Percentiles rank a stretch among this genome's conserved stretches.
These are phyloP conservation scores for Aleiodes alternator DNA, from an alignment of 2,888 invertebrate species.

Conservation along the genomic window DNA sequence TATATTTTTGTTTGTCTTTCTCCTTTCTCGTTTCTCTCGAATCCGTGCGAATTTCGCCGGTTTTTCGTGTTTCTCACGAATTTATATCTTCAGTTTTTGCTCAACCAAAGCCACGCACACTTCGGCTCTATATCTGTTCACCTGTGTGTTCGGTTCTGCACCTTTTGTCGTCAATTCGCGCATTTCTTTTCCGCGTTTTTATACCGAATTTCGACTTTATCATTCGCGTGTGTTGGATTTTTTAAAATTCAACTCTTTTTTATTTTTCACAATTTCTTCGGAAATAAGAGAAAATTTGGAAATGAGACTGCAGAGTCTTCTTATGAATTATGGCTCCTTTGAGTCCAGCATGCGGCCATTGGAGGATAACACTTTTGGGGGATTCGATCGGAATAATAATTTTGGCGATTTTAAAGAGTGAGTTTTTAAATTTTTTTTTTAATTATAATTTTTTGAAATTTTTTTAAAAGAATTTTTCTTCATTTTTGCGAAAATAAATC, in stretches of 20 bases:
- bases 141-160: neutral
- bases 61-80: neutral
- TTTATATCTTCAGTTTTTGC: conserved; percentile 14
- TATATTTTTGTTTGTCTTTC: neutral
- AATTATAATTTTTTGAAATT: neutral
- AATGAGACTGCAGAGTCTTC: conserved; percentile 26
- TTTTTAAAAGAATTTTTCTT: neutral
- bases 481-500: neutral
- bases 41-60: neutral
- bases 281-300: neutral
- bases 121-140: neutral
- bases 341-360: conserved; percentile 11
- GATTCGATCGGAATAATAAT: conserved; percentile 18
- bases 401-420: conserved; percentile 26
- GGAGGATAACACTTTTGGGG: conserved; percentile 18
- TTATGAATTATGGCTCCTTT: conserved; percentile 4
- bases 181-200: no score
- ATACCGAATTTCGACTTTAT: no score
- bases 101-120: conserved; percentile 12
- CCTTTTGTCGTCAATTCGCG: neutral
- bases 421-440: conserved; percentile 23
- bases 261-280: neutral
- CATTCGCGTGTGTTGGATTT: no score
- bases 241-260: neutral
- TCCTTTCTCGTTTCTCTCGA: neutral